Evolutionary conservation across 2,797 vertebrate genomes (phyloP).

Genomic region (Nannoperca obscura): DNA sequence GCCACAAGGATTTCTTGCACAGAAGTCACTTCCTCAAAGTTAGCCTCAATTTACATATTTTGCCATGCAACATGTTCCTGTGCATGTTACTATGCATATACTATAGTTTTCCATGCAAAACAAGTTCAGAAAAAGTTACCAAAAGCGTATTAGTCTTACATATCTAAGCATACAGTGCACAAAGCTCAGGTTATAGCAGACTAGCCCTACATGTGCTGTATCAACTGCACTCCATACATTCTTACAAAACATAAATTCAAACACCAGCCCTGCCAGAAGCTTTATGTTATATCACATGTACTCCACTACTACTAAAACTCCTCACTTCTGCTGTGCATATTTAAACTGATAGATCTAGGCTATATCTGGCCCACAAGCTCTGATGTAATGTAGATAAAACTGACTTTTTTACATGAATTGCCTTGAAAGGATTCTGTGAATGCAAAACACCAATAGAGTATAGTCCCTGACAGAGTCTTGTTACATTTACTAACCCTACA

Average conservation of each 20-base stretch:
- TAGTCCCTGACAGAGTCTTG: neutral
- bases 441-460: constrained; percentile 9
- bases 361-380: neutral
- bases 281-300: constrained; percentile 7
- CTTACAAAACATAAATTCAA: neutral
- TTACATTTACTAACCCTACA: constrained; percentile 1
- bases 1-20: constrained; percentile 32
- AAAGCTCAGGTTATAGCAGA: neutral
- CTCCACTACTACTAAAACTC: neutral
- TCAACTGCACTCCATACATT: neutral
- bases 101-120: neutral
- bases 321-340: neutral
- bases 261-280: neutral
- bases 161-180: neutral
- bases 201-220: neutral
- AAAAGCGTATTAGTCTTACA: neutral
- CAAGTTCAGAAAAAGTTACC: neutral
- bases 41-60: constrained; percentile 42
- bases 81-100: constrained; percentile 5
- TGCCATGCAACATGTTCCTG: constrained; percentile 9
- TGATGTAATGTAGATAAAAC: neutral
- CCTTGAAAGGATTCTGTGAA: neutral
- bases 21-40: constrained; percentile 48
- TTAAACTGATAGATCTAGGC: neutral
- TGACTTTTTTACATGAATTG: neutral